phyloP scores from a whole-genome alignment of 1,140 invertebrate genomes.

The Semibalanus balanoides region DNA sequence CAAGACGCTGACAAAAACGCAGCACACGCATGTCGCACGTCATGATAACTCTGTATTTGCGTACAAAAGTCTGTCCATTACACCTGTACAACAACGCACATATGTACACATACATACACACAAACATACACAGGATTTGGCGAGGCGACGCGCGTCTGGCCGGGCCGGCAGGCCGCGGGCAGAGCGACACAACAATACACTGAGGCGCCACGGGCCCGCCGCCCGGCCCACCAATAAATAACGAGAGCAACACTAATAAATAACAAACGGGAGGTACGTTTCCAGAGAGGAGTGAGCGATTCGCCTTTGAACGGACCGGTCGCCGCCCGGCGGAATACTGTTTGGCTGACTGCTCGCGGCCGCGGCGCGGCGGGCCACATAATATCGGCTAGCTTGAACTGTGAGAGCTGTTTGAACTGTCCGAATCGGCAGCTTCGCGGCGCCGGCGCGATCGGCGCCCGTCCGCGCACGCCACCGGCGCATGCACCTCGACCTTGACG shows the following conservation, averaged over 20 bases:
- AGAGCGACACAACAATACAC: neutral
- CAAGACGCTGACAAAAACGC: too few relatives aligned
- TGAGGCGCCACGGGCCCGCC: neutral
- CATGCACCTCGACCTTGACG: slow-evolving; percentile 87
- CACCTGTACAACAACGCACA: too few relatives aligned
- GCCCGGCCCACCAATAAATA: neutral
- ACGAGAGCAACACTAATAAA: slow-evolving; percentile 2
- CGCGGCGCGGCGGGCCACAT: neutral
- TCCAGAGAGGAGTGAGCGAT: slow-evolving; percentile 1
- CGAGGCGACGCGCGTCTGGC: too few relatives aligned
- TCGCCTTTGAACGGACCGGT: neutral
- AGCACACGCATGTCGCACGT: too few relatives aligned
- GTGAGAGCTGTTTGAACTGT: neutral
- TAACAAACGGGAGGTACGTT: slow-evolving; percentile 1
- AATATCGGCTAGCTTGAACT: neutral
- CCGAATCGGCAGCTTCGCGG: neutral
- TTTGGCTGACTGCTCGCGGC: neutral
- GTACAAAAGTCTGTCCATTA: too few relatives aligned
- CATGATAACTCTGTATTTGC: too few relatives aligned
- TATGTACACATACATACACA: too few relatives aligned
- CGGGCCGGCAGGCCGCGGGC: too few relatives aligned
- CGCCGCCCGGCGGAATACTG: neutral
- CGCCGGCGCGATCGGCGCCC: too few relatives aligned
- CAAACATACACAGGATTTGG: too few relatives aligned
- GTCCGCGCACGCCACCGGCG: slow-evolving; percentile 35